phyloP scores from a whole-genome alignment of 2,797 vertebrate genomes.

The Pipistrellus nathusii region DNA sequence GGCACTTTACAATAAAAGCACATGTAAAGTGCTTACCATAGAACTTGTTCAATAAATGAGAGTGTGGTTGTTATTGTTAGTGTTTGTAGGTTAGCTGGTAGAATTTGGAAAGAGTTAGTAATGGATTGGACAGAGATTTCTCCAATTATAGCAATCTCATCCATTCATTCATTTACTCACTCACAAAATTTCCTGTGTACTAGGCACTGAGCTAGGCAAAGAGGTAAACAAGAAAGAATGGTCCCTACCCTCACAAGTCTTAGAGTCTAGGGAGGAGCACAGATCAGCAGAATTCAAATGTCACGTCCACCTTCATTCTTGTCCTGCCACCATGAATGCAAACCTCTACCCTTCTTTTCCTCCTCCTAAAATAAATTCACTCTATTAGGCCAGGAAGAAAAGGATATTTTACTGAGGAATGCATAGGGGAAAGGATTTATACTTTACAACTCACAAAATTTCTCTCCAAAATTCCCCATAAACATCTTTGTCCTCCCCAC shows the following conservation, averaged over 20 bases:
- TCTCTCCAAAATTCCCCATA: neutral
- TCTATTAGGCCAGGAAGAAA: neutral
- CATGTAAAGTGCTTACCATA: neutral
- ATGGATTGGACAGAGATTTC: neutral
- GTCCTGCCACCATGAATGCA: neutral
- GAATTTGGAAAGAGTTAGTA: neutral
- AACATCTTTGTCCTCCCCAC: neutral
- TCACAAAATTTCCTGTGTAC: neutral
- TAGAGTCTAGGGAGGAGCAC: neutral
- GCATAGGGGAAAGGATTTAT: neutral
- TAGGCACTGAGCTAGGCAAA: neutral
- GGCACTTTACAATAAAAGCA: too few relatives aligned
- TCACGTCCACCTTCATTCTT: neutral
- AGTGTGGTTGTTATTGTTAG: neutral
- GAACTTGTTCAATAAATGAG: slow-evolving; percentile 42
- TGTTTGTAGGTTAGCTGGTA: neutral
- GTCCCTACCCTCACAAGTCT: neutral
- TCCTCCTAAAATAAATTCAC: neutral
- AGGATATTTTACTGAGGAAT: slow-evolving; percentile 29
- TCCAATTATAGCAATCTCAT: slow-evolving; percentile 24
- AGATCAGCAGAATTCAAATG: neutral
- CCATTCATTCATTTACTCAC: neutral
- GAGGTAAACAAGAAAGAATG: neutral
- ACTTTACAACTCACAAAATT: neutral
- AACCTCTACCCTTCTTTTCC: slow-evolving; percentile 4